These are phyloP conservation scores for Tauraco erythrolophus DNA, from an alignment of 2,113 vertebrate species.

Conservation along the genomic window DNA sequence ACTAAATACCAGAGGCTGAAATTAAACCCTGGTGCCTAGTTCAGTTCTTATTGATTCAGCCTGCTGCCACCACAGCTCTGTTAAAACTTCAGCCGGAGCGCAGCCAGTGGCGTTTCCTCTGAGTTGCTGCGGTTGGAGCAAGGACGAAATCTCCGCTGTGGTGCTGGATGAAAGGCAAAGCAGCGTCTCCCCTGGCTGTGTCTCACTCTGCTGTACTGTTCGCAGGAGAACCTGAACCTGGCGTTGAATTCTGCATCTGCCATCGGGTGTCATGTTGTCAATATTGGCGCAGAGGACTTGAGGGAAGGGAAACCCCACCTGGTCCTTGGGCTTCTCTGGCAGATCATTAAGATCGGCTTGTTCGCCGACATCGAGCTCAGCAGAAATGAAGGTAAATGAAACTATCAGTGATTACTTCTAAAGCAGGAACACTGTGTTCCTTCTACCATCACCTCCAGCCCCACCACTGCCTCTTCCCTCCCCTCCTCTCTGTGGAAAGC, in stretches of 20 bases:
- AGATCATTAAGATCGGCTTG: conserved; percentile 97
- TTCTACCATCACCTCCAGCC: background rate
- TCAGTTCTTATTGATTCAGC: background rate
- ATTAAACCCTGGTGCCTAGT: conserved; percentile 7
- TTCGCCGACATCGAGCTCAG: conserved; percentile 95
- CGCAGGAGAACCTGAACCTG: conserved; percentile 96
- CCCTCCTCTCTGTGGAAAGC: background rate
- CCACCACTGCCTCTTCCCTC: fast-evolving
- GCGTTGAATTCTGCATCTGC: conserved; percentile 96
- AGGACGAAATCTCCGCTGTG: background rate
- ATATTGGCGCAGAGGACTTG: conserved; percentile 94
- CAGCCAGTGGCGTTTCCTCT: fast-evolving
- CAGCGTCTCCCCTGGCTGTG: background rate
- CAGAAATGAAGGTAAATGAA: conserved; percentile 90
- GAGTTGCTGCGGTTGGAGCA: background rate
- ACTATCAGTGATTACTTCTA: background rate
- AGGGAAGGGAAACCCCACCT: conserved; percentile 96
- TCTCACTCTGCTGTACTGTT: background rate
- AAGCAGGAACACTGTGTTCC: background rate
- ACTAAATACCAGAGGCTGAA: conserved; percentile 53
- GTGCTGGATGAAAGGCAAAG: background rate
- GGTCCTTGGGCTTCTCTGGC: conserved; percentile 95
- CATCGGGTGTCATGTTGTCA: conserved; percentile 97
- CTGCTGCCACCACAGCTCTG: background rate
- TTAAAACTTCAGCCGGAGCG: background rate